These are phyloP conservation scores for Scleropages formosus DNA, from an alignment of 2,797 vertebrate species.

Conservation along the genomic window DNA sequence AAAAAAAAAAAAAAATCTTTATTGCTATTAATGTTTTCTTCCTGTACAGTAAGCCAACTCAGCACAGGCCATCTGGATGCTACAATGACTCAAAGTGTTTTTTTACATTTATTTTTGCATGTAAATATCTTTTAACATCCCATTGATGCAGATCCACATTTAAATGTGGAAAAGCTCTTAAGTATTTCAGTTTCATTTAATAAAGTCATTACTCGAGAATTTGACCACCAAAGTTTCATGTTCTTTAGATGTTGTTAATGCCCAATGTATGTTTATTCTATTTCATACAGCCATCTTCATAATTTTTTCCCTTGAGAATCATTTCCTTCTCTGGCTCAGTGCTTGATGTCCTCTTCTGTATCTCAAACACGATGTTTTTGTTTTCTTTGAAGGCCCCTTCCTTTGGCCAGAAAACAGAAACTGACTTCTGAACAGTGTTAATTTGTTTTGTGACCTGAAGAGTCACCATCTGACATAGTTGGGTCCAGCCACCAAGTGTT, in stretches of 20 bases:
- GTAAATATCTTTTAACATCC: background rate
- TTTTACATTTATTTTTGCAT: too few species aligned
- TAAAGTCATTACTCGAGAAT: background rate
- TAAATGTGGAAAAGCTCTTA: background rate
- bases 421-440: too few species aligned
- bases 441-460: too few species aligned
- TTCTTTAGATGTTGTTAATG: background rate
- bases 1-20: too few species aligned
- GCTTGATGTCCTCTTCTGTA: conserved; percentile 3
- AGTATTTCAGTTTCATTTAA: background rate
- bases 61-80: too few species aligned
- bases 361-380: background rate
- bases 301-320: background rate
- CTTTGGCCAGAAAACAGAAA: too few species aligned
- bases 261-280: background rate
- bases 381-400: background rate
- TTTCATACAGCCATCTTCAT: conserved; percentile 1
- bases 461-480: too few species aligned
- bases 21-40: too few species aligned
- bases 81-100: too few species aligned
- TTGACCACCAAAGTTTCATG: background rate
- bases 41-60: too few species aligned
- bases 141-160: background rate
- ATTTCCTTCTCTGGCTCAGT: background rate
- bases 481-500: too few species aligned